phyloP scores from a whole-genome alignment of 2,888 invertebrate species.

The Lithodes maja region DNA sequence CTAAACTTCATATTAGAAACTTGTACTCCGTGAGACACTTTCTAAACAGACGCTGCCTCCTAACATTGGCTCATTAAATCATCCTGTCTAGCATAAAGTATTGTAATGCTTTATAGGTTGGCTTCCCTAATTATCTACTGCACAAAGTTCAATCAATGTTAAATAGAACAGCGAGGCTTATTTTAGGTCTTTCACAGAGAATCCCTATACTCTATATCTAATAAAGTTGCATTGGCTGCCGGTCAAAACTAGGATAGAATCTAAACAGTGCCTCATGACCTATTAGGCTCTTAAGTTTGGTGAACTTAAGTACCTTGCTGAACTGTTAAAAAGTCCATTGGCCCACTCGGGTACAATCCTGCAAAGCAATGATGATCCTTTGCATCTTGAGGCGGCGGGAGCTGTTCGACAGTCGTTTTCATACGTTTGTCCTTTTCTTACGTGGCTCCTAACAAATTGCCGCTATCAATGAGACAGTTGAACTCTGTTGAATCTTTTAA shows the following conservation, averaged over 20 bases:
- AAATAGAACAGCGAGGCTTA: neutral
- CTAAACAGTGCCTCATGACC: neutral
- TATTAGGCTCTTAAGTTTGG: neutral
- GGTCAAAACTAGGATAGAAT: neutral
- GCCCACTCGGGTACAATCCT: neutral
- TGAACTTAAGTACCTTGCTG: neutral
- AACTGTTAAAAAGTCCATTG: neutral
- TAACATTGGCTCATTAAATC: neutral
- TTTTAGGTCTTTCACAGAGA: neutral
- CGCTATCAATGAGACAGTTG: too few species aligned
- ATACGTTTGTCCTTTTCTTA: too few species aligned
- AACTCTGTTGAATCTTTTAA: too few species aligned
- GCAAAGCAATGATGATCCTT: too few species aligned
- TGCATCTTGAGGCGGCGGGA: too few species aligned
- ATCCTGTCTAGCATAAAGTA: neutral
- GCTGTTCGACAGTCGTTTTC: too few species aligned
- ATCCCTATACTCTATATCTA: neutral
- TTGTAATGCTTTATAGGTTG: neutral
- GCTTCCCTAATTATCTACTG: neutral
- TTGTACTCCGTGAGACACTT: neutral
- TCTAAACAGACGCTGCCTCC: neutral
- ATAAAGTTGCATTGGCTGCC: neutral
- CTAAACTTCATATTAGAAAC: neutral
- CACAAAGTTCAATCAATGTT: neutral
- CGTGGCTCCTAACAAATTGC: too few species aligned